Conservation (phyloP, 2,888 invertebrate genomes). For the Pachycephus smyrnensis region DNA sequence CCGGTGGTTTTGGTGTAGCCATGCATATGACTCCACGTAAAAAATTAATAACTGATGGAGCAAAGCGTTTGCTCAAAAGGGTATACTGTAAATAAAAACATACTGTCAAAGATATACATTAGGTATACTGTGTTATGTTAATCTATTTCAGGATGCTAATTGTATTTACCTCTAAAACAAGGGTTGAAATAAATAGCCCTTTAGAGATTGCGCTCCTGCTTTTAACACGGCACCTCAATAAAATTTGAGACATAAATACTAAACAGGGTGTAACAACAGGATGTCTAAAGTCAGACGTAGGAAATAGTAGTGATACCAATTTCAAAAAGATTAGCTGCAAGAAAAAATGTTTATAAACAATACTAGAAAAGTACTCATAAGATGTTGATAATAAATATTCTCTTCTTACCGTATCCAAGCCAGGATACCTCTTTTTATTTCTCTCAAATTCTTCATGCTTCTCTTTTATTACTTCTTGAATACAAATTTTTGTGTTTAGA, state of each 20-base stretch:
- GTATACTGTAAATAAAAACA: conserved; percentile 74
- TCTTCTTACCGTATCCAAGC: conserved; percentile 71
- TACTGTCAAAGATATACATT: conserved; percentile 11
- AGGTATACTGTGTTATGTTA: neutral
- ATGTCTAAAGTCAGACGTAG: conserved; percentile 92
- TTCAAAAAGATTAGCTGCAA: conserved; percentile 82
- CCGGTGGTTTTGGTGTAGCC: conserved; percentile 74
- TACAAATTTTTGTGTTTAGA: conserved; percentile 74
- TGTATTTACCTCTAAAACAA: conserved; percentile 77
- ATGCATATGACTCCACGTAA: conserved; percentile 81
- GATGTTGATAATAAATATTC: neutral
- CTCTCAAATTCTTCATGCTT: conserved; percentile 77
- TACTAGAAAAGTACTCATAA: neutral
- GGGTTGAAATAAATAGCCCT: conserved; percentile 81
- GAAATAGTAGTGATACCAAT: conserved; percentile 82
- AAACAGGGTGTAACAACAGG: conserved; percentile 67
- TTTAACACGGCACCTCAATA: conserved; percentile 75
- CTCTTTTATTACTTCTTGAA: conserved; percentile 79
- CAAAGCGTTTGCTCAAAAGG: conserved; percentile 80
- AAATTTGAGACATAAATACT: conserved; percentile 85
- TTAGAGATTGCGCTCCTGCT: conserved; percentile 77
- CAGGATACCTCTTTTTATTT: conserved; percentile 73
- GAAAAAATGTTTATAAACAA: conserved; percentile 27
- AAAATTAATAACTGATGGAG: conserved; percentile 85
- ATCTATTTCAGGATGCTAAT: neutral